Base-by-base conservation (phyloP, 2,888 invertebrate genomes). In the Brachyopa scutellaris region DNA sequence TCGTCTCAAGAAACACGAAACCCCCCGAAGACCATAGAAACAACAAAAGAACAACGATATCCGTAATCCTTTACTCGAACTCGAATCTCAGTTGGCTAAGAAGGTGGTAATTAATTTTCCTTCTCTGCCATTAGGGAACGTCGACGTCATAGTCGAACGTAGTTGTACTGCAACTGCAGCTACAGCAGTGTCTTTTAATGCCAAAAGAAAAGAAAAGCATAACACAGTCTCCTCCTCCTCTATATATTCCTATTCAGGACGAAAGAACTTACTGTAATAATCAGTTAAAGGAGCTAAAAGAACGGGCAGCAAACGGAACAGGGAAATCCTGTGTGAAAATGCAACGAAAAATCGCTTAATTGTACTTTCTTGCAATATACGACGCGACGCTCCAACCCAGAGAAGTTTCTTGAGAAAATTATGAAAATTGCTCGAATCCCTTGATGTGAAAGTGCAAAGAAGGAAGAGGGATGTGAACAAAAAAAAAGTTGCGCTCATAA, bases 101-200 rank as follows among this genome's bases (percentile, higher is more conserved):
- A 36, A 51, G 72, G 70, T 59, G 78, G 72, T 61, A 72, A 78
- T 78, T 78, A 78, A 72, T 78, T 72, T 55, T 59, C 2, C 31
- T 42, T 51, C 57, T 21, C 36, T 53, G 59, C 70, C 62, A 70
- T 62, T 77, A 70, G 29, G n/a, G n/a, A n/a, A n/a, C n/a, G 19
- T 26, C 26, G 17, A 62, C 51, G 42, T 45, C 36, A 45, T 4
- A 29, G n/a, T 40, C 8, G 15, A 19, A 53, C 21, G 51, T 62
- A 57, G 57, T n/a, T n/a, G n/a, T n/a, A 57, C 38, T 72, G 64
- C 42, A 59, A n/a, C 21, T 70, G 57, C 77, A 69, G 7, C 19
- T 2, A 11, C 9, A 40, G 15, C 13, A 61, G 15, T 42, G 61
- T n/a, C 45, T 36, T 55, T 47, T 19, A 9, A 15, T 21, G 42